Conservation (phyloP, 2,888 invertebrate species). For the Rhingia campestris region DNA sequence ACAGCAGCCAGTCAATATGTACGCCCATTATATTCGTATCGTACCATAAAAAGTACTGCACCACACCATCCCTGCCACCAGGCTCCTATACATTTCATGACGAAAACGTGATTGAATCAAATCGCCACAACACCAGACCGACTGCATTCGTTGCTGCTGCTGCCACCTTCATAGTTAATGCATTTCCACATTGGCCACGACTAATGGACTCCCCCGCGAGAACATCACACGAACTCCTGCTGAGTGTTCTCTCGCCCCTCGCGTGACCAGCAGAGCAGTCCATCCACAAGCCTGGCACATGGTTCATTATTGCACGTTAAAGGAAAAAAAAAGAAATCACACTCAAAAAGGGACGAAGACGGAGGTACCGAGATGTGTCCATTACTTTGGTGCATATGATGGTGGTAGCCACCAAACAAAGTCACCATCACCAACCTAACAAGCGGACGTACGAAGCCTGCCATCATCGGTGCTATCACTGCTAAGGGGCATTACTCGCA, state of each 20-base stretch:
- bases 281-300: conserved; percentile 48
- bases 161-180: conserved; percentile 72
- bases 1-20: conserved; percentile 20
- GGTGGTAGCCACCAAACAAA: conserved; percentile 21
- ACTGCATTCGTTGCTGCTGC: conserved; percentile 31
- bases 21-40: conserved; percentile 52
- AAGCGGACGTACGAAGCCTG: conserved; percentile 27
- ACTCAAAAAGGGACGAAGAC: neutral
- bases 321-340: neutral
- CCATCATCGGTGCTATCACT: conserved; percentile 25
- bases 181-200: conserved; percentile 73
- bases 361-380: conserved; percentile 42
- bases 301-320: conserved; percentile 39
- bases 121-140: conserved; percentile 60
- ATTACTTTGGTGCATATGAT: conserved; percentile 37
- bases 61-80: conserved; percentile 5
- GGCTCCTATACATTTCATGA: conserved; percentile 49
- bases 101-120: conserved; percentile 70
- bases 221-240: conserved; percentile 62
- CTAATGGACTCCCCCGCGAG: conserved; percentile 73
- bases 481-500: conserved; percentile 51
- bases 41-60: conserved; percentile 47
- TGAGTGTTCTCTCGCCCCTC: conserved; percentile 5
- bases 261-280: conserved; percentile 28
- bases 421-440: conserved; percentile 43